These are phyloP conservation scores for Xiphophorus maculatus DNA, from an alignment of 2,113 vertebrate species.

Conservation along the genomic window DNA sequence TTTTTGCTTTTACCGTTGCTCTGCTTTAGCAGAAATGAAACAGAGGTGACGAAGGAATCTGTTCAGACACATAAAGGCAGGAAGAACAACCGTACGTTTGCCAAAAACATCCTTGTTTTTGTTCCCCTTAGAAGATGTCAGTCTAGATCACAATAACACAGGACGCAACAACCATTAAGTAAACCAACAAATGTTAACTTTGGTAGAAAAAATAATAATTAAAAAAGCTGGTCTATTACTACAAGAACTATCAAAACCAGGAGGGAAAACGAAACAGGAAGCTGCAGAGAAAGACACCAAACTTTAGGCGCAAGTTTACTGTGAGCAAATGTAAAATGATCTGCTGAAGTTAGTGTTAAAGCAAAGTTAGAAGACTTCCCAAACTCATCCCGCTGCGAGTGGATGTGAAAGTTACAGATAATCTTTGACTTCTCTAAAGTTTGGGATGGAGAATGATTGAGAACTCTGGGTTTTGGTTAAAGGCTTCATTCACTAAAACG, in stretches of 20 bases:
- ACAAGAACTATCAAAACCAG: neutral
- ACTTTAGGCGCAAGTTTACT: slow-evolving; percentile 18
- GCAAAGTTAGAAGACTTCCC: slow-evolving; percentile 51
- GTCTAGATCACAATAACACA: slow-evolving; percentile 42
- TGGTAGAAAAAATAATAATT: slow-evolving; percentile 16
- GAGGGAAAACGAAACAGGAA: slow-evolving; percentile 33
- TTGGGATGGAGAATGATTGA: slow-evolving; percentile 2
- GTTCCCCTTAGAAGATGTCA: slow-evolving; percentile 61
- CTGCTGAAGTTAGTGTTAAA: slow-evolving; percentile 70
- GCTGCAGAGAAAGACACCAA: slow-evolving; percentile 12
- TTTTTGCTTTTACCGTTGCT: slow-evolving; percentile 56
- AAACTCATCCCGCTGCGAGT: neutral
- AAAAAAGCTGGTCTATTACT: slow-evolving; percentile 10
- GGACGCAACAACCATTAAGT: slow-evolving; percentile 68
- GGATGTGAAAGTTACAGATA: slow-evolving; percentile 11
- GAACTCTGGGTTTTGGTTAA: neutral
- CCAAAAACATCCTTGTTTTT: slow-evolving; percentile 65
- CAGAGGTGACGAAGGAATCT: slow-evolving; percentile 27
- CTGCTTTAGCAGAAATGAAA: slow-evolving; percentile 52
- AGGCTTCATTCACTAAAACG: neutral
- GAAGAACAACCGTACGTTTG: slow-evolving; percentile 72
- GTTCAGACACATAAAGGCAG: slow-evolving; percentile 40
- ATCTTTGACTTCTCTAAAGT: neutral
- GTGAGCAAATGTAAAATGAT: slow-evolving; percentile 24
- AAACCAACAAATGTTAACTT: slow-evolving; percentile 36